Percentiles rank a stretch among this genome's conserved stretches.
phyloP scores from a whole-genome alignment of 1,140 invertebrate species.

The Nautilus pompilius region DNA sequence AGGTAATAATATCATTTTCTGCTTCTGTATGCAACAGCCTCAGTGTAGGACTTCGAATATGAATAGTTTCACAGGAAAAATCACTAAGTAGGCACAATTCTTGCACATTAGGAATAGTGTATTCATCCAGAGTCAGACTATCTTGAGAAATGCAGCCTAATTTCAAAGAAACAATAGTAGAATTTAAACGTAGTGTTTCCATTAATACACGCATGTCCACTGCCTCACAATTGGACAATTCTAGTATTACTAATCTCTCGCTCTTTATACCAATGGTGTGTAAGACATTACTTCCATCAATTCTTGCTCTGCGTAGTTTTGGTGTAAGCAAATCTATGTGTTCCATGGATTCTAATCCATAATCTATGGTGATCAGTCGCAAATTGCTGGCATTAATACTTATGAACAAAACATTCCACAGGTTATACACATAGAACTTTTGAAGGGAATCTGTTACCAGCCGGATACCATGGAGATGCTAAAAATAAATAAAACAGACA shows the following conservation, averaged over 20 bases:
- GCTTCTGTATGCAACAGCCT: conserved; percentile 40
- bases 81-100: conserved; percentile 41
- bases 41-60: conserved; percentile 39
- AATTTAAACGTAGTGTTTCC: conserved; percentile 28
- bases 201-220: conserved; percentile 35
- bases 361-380: conserved; percentile 33
- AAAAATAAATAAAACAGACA: conserved; percentile 15
- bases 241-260: conserved; percentile 27
- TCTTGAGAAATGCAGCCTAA: conserved; percentile 41
- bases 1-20: conserved; percentile 39
- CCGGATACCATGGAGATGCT: conserved; percentile 44
- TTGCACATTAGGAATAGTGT: conserved; percentile 32
- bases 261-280: conserved; percentile 33
- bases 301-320: conserved; percentile 22
- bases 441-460: conserved; percentile 35
- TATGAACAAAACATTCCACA: conserved; percentile 44
- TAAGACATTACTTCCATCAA: conserved; percentile 39
- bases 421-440: conserved; percentile 42
- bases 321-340: conserved; percentile 33
- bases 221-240: conserved; percentile 40
- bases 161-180: conserved; percentile 25
- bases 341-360: conserved; percentile 42
- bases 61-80: conserved; percentile 41
- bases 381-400: conserved; percentile 31
- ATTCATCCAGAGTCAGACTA: conserved; percentile 38